Evolutionary conservation across 2,113 vertebrate genomes (phyloP).

Genomic region (Oenanthe melanoleuca): DNA sequence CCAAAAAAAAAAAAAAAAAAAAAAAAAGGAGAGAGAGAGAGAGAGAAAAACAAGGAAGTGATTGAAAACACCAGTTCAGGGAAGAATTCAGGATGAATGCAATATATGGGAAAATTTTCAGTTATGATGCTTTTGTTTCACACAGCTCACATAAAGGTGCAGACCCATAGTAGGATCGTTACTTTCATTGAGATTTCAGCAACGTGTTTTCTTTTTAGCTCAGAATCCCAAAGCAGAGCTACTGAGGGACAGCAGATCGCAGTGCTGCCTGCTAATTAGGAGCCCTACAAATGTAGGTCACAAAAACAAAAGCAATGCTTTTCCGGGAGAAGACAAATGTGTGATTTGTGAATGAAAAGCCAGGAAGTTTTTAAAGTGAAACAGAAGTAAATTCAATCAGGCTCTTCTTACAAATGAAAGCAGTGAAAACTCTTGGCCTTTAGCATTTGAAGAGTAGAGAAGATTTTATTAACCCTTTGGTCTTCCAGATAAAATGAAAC

Average conservation of each 20-base stretch:
- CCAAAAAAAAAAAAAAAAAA: neutral
- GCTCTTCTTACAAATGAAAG: conserved; percentile 41
- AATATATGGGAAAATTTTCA: neutral
- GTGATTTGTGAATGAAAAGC: conserved; percentile 77
- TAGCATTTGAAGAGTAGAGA: neutral
- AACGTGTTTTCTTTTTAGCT: conserved; percentile 30
- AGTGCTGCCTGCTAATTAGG: conserved; percentile 75
- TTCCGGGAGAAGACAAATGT: conserved; percentile 69
- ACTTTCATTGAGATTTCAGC: neutral
- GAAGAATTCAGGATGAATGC: neutral
- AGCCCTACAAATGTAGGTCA: conserved; percentile 72
- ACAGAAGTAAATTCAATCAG: conserved; percentile 63
- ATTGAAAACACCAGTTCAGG: neutral
- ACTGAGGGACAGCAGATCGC: conserved; percentile 52
- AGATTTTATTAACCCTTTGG: conserved; percentile 41
- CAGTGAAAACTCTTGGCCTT: conserved; percentile 4
- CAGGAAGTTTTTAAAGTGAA: conserved; percentile 74
- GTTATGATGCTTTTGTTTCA: neutral
- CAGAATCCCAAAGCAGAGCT: conserved; percentile 36
- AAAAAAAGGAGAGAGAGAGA: neutral
- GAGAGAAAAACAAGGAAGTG: neutral
- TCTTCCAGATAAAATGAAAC: neutral
- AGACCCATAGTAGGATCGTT: neutral
- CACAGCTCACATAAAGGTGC: fast-evolving
- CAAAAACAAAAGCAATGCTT: conserved; percentile 73